phyloP scores from a whole-genome alignment of 2,888 invertebrate genomes.

The Baronia brevicornis region DNA sequence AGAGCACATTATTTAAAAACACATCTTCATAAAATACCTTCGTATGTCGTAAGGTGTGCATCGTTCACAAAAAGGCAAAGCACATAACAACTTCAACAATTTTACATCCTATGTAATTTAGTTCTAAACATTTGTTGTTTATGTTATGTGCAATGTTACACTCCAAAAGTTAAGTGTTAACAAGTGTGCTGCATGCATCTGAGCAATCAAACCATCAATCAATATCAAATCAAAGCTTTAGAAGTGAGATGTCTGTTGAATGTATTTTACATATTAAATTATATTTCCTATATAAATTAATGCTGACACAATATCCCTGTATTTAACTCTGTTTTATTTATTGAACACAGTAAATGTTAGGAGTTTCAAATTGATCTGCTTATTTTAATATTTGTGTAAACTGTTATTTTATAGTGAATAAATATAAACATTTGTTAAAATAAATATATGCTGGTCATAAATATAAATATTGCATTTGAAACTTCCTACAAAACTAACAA shows the following conservation, averaged over 20 bases:
- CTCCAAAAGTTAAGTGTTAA: constrained; percentile 31
- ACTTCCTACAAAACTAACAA: constrained; percentile 35
- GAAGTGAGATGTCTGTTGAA: constrained; percentile 31
- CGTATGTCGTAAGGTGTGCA: no score
- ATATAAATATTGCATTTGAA: constrained; percentile 39
- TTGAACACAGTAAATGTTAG: constrained; percentile 60
- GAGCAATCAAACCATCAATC: constrained; percentile 38
- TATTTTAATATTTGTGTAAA: constrained; percentile 3
- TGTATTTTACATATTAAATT: constrained; percentile 35
- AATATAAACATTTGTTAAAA: no score
- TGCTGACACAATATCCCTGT: constrained; percentile 72
- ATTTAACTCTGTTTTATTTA: constrained; percentile 70
- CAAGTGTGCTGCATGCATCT: constrained; percentile 55
- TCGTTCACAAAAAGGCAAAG: no score
- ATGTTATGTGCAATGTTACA: constrained; percentile 2
- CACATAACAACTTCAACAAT: constrained; percentile 2
- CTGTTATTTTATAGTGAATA: constrained; percentile 14
- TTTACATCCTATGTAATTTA: no score
- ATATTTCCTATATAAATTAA: constrained; percentile 36
- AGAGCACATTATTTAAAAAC: no score
- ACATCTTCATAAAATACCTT: no score
- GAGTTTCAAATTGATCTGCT: constrained; percentile 40
- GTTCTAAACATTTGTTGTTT: no score
- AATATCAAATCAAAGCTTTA: constrained; percentile 73
- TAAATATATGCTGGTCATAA: constrained; percentile 18